Evolutionary conservation across 2,797 vertebrate species (phyloP).

Genomic region (Malacoctenus gilli): DNA sequence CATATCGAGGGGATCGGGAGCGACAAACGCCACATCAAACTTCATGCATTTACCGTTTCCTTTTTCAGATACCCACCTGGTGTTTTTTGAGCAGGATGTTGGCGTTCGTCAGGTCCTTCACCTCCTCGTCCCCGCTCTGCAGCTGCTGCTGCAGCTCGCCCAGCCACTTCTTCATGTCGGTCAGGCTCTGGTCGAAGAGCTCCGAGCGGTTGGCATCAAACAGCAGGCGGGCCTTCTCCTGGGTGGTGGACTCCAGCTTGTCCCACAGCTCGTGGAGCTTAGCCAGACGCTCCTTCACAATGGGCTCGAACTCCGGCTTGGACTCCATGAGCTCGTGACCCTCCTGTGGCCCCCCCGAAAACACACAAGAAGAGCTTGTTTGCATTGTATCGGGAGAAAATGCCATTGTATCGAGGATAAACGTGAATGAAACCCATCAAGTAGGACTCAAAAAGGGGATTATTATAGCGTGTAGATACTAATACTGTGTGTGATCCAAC

Average conservation of each 20-base stretch:
- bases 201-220: slow-evolving; percentile 91
- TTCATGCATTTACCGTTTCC: too few relatives aligned
- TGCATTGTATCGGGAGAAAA: not conserved
- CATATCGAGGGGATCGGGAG: too few relatives aligned
- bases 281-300: slow-evolving; percentile 82
- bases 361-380: slow-evolving; percentile 6
- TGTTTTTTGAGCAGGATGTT: slow-evolving; percentile 94
- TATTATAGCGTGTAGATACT: too few relatives aligned
- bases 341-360: slow-evolving; percentile 77
- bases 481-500: too few relatives aligned
- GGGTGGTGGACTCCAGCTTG: slow-evolving; percentile 82
- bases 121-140: slow-evolving; percentile 82
- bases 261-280: slow-evolving; percentile 88
- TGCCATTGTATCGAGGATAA: too few relatives aligned
- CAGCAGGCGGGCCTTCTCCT: slow-evolving; percentile 88
- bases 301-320: slow-evolving; percentile 85
- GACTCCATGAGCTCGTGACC: slow-evolving; percentile 85
- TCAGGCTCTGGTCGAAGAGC: slow-evolving; percentile 87
- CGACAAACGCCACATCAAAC: too few relatives aligned
- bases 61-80: slow-evolving; percentile 87
- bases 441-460: too few relatives aligned
- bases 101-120: slow-evolving; percentile 91
- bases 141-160: slow-evolving; percentile 86
- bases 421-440: too few relatives aligned
- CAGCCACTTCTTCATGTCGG: slow-evolving; percentile 90